Base-by-base conservation (phyloP, 2,888 invertebrate species). In the Mesoligia furuncula region DNA sequence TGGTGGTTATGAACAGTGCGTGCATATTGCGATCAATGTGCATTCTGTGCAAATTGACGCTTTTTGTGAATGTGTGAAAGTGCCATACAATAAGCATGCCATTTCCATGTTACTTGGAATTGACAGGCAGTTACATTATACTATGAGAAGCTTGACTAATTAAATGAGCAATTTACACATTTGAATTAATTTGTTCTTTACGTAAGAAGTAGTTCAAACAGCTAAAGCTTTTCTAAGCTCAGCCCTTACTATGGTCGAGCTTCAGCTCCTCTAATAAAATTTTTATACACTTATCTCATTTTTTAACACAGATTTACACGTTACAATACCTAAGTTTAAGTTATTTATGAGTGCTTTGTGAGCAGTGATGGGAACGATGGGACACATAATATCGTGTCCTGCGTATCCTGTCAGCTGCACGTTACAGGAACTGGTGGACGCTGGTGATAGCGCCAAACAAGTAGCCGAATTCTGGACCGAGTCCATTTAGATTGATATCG, bases 1-100 rank as follows among this genome's bases (percentile, higher is more conserved):
- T 84, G 15, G 42, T 64, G 65, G 54, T 68, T 59, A 79, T 82
- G 67, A 76, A 31, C 4, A 51, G 54, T 70, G 59, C 73, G 73
- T 70, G 71, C 51, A 31, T 59, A 77, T 73, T 85, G 80, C 79
- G 62, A 81, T 84, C 67, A 62, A 68, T 68, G 65, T 59, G 64
- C 68, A 83, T 81, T 87, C 65, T 77, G 86, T 85, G 79, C 42
- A 80, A 88, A 86, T 79, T 54, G 13, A 3, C 13, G 74, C 24
- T 81, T 87, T 81, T 85, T 81, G 51, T 61, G 4, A 36, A 57
- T 77, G 67, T 87, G 81, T 24, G 84, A 88, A 77, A 79, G 68
- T 79, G 73, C 42, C 24, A 62, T 20, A 85, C 74, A 68, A 80
- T 80, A 80, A 39, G 7, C 51, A 75, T 76, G 51, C 48, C 15